phyloP scores from a whole-genome alignment of 1,140 invertebrate species.

The Heliothis subflexa region DNA sequence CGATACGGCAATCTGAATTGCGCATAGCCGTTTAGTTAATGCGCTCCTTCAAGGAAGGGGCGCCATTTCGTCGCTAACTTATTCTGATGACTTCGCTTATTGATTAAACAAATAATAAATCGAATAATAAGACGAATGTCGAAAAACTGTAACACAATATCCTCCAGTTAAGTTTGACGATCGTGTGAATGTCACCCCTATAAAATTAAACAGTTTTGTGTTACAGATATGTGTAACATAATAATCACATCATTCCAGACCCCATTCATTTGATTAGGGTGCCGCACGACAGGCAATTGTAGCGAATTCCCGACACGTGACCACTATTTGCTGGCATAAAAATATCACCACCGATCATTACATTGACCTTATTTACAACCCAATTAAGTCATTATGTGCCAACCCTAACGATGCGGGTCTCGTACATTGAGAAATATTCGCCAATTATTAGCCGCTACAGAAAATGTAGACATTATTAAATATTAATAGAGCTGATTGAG shows the following conservation, averaged over 20 bases:
- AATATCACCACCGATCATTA: conserved; percentile 68
- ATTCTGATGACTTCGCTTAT: conserved; percentile 47
- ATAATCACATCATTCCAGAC: conserved; percentile 80
- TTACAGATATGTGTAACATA: conserved; percentile 71
- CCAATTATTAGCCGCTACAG: conserved; percentile 50
- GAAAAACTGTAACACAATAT: conserved; percentile 6
- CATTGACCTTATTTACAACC: conserved; percentile 70
- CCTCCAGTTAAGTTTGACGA: not conserved
- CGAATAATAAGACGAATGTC: not conserved
- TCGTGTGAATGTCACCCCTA: conserved; percentile 47
- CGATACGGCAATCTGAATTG: conserved; percentile 56
- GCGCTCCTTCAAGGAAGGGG: conserved; percentile 51
- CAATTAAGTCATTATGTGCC: conserved; percentile 77
- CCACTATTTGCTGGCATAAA: conserved; percentile 76
- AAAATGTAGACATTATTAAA: conserved; percentile 51
- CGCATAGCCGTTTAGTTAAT: conserved; percentile 54
- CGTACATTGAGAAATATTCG: conserved; percentile 54
- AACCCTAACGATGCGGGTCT: conserved; percentile 73
- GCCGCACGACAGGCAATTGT: conserved; percentile 72
- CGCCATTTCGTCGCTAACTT: conserved; percentile 39
- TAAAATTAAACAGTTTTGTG: conserved; percentile 56
- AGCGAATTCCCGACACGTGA: conserved; percentile 80
- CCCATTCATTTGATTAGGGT: conserved; percentile 62
- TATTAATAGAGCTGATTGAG: conserved; percentile 62
- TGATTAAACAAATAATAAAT: conserved; percentile 41